Base-by-base conservation (phyloP, 2,797 vertebrate genomes). In the Ctenosaura bakeri region DNA sequence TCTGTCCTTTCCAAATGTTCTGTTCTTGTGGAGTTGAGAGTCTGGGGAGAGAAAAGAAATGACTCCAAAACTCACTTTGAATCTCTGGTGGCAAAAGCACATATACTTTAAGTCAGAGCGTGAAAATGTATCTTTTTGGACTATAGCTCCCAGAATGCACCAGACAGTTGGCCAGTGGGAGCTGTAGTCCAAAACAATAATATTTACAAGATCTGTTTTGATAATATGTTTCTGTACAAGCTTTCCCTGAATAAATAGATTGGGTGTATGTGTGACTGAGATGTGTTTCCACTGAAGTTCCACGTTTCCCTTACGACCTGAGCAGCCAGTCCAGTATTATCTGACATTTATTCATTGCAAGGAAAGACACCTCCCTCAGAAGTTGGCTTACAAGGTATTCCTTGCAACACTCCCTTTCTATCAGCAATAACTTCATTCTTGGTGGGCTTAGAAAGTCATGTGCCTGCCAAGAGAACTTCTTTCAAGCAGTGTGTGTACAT, bases 241-340 rank as follows among this genome's bases (percentile, higher is more conserved):
- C 42, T n/a, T 80, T 50, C 13, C n/a, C n/a, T 88, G 62, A 80
- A 54, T 38, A 69, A 69, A 35, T 38, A 73, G 56, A 56, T 84
- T 46, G 42, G 54, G 3, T 22, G 38, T 76, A 42, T 3, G 4
- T 35, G 3, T 86, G 42, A 13, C 29, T 87, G 22, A 62, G 24
- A 59, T 3, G n/a, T n/a, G n/a, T n/a, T 69, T 14, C n/a, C 46
- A 6, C 6, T 79, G 24, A 80, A 46, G 4, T n/a, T 22, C 2
- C 46, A 79, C 66, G 22, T 46, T 78, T 88, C 90, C 24, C 20
- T 69, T 50, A 86, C 64, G 59, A 87, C 71, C 24, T 2, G 35
- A 0, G 54, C 13, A 64, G 9, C 0, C 0, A 2, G 76, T 13
- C 84, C 79, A 83, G 9, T 87, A 92, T 83, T 73, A 26, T 82